Percentiles rank a stretch among this genome's conserved stretches.
phyloP scores from a whole-genome alignment of 2,888 invertebrate genomes.

The Unio delphinus region DNA sequence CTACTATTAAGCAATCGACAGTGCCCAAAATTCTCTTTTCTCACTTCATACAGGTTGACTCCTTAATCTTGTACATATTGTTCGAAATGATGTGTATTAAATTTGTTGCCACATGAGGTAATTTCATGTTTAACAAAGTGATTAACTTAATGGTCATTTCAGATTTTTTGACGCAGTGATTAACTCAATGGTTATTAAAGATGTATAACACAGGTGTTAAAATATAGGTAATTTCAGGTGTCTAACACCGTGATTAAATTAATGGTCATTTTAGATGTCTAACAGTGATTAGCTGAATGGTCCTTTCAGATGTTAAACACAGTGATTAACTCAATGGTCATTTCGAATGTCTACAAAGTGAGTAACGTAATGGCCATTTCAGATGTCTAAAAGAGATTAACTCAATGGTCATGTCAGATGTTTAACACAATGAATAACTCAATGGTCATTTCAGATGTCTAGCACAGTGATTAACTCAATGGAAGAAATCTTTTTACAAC shows the following conservation, averaged over 20 bases:
- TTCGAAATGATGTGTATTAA: too few relatives aligned
- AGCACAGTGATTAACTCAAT: constrained; percentile 37
- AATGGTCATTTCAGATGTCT: constrained; percentile 28
- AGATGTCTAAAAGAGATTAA: constrained; percentile 37
- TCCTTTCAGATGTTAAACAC: neutral
- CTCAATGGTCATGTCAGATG: constrained; percentile 27
- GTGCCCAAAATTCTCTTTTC: too few relatives aligned
- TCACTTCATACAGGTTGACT: too few relatives aligned
- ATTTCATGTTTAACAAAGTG: constrained; percentile 8
- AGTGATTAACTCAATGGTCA: neutral
- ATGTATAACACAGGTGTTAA: neutral
- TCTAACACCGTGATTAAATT: neutral
- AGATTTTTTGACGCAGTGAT: neutral
- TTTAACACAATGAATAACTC: constrained; percentile 31
- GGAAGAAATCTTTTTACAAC: constrained; percentile 34
- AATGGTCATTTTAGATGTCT: neutral
- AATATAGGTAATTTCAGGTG: neutral
- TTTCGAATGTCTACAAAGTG: constrained; percentile 35
- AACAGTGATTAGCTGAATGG: too few relatives aligned
- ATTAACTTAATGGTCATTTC: too few relatives aligned
- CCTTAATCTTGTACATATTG: too few relatives aligned
- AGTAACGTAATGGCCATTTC: constrained; percentile 19
- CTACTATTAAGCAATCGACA: too few relatives aligned
- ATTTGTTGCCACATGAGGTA: neutral
- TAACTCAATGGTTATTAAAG: too few relatives aligned